These are phyloP conservation scores for Drosophila histrio DNA, from an alignment of 2,888 invertebrate genomes.

Conservation along the genomic window DNA sequence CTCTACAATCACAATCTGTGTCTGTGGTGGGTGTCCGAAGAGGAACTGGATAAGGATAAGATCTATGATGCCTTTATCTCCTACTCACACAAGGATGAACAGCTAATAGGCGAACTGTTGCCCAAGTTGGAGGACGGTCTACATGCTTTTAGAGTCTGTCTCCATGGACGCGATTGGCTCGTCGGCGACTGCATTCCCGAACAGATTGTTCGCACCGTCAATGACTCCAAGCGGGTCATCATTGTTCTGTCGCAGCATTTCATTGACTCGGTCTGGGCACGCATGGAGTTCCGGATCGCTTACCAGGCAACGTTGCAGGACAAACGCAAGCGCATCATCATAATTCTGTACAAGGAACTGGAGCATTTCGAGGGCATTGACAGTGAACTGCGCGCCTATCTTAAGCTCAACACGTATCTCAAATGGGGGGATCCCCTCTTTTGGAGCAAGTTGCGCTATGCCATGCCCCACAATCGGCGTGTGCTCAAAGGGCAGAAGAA, in stretches of 20 bases:
- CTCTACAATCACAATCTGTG: conserved; percentile 87
- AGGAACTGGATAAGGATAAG: conserved; percentile 87
- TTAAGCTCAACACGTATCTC: conserved; percentile 90
- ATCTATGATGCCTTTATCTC: conserved; percentile 91
- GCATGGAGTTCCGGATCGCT: conserved; percentile 89
- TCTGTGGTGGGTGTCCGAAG: conserved; percentile 87
- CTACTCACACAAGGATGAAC: conserved; percentile 90
- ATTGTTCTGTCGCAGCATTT: conserved; percentile 89
- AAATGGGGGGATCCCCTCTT: conserved; percentile 92
- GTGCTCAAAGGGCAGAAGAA: conserved; percentile 77
- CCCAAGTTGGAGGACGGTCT: conserved; percentile 87
- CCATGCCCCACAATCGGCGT: conserved; percentile 86
- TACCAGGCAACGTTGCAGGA: conserved; percentile 88
- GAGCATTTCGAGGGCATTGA: conserved; percentile 87
- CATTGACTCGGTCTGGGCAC: conserved; percentile 90
- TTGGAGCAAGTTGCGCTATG: conserved; percentile 90
- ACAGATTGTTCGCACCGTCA: conserved; percentile 89
- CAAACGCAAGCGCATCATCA: conserved; percentile 87
- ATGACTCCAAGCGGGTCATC: conserved; percentile 88
- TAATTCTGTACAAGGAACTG: conserved; percentile 89
- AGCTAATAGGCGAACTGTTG: conserved; percentile 87
- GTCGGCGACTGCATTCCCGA: conserved; percentile 89
- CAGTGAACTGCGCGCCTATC: conserved; percentile 88
- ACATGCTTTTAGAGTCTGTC: conserved; percentile 87
- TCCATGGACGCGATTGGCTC: conserved; percentile 90